Base-by-base conservation (phyloP, 2,888 invertebrate genomes). In the Ypsolopha sequella region DNA sequence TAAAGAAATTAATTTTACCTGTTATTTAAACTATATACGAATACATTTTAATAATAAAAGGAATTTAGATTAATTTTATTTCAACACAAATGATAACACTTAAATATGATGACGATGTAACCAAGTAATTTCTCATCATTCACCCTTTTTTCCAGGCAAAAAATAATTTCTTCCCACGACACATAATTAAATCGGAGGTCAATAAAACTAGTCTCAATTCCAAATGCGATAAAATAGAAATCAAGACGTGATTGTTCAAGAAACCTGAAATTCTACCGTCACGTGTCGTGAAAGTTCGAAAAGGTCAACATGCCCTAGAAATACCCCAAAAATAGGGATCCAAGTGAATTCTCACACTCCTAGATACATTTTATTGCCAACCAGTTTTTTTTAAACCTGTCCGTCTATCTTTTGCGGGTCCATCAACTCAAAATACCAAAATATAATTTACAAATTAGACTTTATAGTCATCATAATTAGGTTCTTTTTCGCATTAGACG, bases 381-480 rank as follows among this genome's bases (percentile, higher is more conserved):
- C 51, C 52, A 53, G 47, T 55, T 63, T 70, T 67, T 66, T 66
- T 41, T 52, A 71, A 76, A 78, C 77, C 70, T 73, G 76, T 73
- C 64, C 4, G 24, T 24, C 24, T 24, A 24, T 24, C 24, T 24
- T 24, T 24, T 24, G 24, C 24, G 24, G 24, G 24, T 24, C 24
- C 24, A 24, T 24, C 24, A 24, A 24, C 24, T 24, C 24, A 24
- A 24, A 24, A 24, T 24, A 24, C 24, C 4, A 24, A 24, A 24
- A 24, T 3, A 24, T 24, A 24, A 2, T 3, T 4, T 3, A 24
- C 24, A 24, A 24, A 24, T 24, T 24, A 24, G 24, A 24, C 24
- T 24, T 24, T 24, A 24, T 24, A 24, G 24, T 24, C 24, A 24
- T 3, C 24, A 4, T 2, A 3, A 24, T 24, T 24, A 4, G 24